phyloP scores from a whole-genome alignment of 35 echinoderm and acorn worm species.

The Apostichopus parvimensis region DNA sequence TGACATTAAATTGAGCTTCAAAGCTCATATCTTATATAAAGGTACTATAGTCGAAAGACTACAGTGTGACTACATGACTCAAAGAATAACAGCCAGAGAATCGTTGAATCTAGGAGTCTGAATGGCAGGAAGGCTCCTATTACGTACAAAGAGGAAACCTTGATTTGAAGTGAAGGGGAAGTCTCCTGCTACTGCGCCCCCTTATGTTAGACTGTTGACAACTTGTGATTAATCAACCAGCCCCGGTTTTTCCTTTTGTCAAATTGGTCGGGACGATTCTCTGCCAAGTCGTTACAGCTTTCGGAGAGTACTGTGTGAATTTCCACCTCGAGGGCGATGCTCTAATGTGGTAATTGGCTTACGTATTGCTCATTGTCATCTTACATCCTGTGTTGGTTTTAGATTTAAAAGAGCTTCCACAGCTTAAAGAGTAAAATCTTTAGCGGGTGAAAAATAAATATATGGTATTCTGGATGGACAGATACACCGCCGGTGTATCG shows the following conservation, averaged over 20 bases:
- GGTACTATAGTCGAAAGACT: background rate
- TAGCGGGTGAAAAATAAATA: too few relatives aligned
- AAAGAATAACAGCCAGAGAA: background rate
- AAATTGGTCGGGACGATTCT: background rate
- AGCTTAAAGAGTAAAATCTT: background rate
- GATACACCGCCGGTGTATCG: too few relatives aligned
- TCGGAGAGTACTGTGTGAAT: too few relatives aligned
- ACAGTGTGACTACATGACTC: background rate
- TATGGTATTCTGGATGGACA: too few relatives aligned
- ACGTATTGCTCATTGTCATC: too few relatives aligned
- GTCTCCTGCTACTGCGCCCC: background rate
- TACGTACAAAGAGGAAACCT: slow-evolving; percentile 24
- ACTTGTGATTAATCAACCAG: slow-evolving; percentile 5
- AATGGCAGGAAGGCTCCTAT: slow-evolving; percentile 27
- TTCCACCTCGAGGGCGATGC: too few relatives aligned
- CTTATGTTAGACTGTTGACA: slow-evolving; percentile 9
- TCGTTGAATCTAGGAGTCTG: background rate
- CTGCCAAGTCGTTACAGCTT: background rate
- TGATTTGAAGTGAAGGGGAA: slow-evolving; percentile 17
- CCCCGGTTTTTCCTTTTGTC: background rate
- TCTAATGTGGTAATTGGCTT: too few relatives aligned
- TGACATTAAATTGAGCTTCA: too few relatives aligned
- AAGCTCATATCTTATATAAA: background rate
- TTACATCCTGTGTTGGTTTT: background rate
- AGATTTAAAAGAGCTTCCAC: background rate